Evolutionary conservation across 1,140 invertebrate species (phyloP).

Genomic region (Anoplophora glabripennis): DNA sequence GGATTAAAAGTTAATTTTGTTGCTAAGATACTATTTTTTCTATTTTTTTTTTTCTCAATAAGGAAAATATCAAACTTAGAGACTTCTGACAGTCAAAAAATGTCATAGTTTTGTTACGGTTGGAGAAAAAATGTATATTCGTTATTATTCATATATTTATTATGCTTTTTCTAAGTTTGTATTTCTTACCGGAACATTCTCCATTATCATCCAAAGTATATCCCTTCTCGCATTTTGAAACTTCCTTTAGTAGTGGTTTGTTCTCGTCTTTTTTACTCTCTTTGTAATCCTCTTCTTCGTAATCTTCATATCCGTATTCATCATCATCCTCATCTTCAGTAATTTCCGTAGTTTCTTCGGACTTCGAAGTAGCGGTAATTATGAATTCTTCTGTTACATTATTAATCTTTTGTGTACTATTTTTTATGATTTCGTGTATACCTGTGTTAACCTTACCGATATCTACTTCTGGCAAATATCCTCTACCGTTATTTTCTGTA

Average conservation of each 20-base stretch:
- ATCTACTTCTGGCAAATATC: neutral
- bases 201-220: constrained; percentile 9
- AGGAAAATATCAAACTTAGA: no score
- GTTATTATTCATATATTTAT: no score
- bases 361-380: neutral
- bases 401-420: constrained; percentile 7
- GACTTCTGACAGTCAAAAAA: no score
- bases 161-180: neutral
- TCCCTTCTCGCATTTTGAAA: constrained; percentile 20
- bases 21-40: no score
- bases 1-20: no score
- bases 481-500: constrained; percentile 5
- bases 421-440: constrained; percentile 4
- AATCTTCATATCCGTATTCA: constrained; percentile 23
- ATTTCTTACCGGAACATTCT: constrained; percentile 29
- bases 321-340: constrained; percentile 25
- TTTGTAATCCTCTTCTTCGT: constrained; percentile 22
- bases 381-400: neutral
- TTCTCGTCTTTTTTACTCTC: constrained; percentile 1
- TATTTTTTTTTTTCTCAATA: no score
- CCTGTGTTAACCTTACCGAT: neutral
- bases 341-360: neutral
- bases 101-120: no score
- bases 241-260: neutral
- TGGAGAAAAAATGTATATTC: no score